Evolutionary conservation across 2,113 vertebrate species (phyloP), one percentile per base, ranked within the genome.

Genomic region (Loxodonta africana): DNA sequence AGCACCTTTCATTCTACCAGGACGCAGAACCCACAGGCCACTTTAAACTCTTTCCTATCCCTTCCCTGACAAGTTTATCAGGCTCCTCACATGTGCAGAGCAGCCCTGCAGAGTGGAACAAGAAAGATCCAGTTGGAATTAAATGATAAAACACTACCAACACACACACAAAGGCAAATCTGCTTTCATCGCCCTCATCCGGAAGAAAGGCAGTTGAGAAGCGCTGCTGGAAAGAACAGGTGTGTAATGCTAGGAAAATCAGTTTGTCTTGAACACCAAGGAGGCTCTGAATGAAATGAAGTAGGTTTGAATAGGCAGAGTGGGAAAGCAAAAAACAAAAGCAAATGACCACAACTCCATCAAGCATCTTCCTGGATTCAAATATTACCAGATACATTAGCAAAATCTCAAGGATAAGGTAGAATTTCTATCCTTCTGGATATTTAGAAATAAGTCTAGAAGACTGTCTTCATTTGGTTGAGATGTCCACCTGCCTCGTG

Each of bases 121-220:
- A 80, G 82, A 96, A 92, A 96, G 63, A 88, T 60, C 76, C 91
- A 90, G 86, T 95, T 90, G 78, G 53, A 95, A 94, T 67, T 94
- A 89, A 94, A 88, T 51, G 92, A 76, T 90, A 96, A 96, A 90
- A 92, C 48, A 83, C 83, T 77, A 33, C 78, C 88, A 82, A 81
- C 62, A 57, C 10, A 12, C 17, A 48, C 90, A 83, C 65, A 0
- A 90, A 63, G 0, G 25, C 71, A 76, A 12, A 84, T 57, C 30
- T 97, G 89, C 92, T 96, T 97, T 82, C 69, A 63, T n/a, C 90
- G 62, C 46, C 80, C 51, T 88, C 78, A 53, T 62, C 48, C 48
- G 81, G 51, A 94, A 93, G 84, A 97, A 93, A 86, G 41, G 37
- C n/a, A 51, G 41, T 57, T 88, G 44, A 93, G 67, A 88, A 62